These are phyloP conservation scores for Ptychodera flava DNA, from an alignment of 35 echinoderm and acorn worm genomes.

Conservation along the genomic window DNA sequence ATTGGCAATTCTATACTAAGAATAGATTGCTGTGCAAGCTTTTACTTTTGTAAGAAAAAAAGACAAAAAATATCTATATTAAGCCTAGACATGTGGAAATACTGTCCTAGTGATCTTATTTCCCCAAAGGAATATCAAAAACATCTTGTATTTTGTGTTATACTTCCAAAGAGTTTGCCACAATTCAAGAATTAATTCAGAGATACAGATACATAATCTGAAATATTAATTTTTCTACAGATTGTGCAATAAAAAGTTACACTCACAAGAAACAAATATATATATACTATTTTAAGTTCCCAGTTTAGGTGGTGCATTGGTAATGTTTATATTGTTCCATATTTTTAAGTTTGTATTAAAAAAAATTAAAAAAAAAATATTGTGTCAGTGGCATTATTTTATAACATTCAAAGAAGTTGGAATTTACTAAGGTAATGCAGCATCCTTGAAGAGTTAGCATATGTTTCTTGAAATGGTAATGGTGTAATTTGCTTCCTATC, in stretches of 20 bases:
- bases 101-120: background rate
- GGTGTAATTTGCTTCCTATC: too few relatives aligned
- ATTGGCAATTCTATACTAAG: background rate
- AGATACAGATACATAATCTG: background rate
- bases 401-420: background rate
- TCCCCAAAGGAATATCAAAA: background rate
- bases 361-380: background rate
- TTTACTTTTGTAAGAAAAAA: conserved; percentile 2
- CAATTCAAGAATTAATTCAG: background rate
- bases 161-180: background rate
- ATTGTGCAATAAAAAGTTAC: background rate
- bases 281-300: conserved; percentile 2
- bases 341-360: conserved; percentile 2
- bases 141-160: background rate
- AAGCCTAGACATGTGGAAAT: background rate
- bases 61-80: background rate
- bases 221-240: background rate
- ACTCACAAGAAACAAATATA: background rate
- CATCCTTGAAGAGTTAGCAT: too few relatives aligned
- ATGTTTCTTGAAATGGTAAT: too few relatives aligned
- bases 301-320: background rate
- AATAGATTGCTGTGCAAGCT: background rate
- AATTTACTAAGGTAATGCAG: too few relatives aligned
- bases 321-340: conserved; percentile 2
- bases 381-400: background rate